Evolutionary conservation across 2,113 vertebrate genomes (phyloP), one percentile per base, ranked within the genome.

Genomic region (Madoqua kirkii): DNA sequence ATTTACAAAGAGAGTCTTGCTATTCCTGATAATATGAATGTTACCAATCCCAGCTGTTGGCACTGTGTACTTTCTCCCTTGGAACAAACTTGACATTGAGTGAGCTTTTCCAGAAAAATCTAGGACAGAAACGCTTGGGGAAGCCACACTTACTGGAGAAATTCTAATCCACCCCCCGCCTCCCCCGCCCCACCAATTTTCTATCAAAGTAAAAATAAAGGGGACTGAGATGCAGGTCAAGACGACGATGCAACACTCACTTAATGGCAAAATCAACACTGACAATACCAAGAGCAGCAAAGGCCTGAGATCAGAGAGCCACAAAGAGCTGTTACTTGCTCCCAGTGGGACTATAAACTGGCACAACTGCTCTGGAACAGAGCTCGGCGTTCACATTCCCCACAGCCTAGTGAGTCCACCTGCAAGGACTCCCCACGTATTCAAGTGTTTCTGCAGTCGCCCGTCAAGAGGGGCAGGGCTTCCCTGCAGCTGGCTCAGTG

Each of bases 151-250:
- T 31, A 54, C 43, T 25, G 43, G n/a, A 87, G 55, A 96, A 92
- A 87, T n/a, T 54, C 93, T 92, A 43, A 76, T 40, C 52, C 31
- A 86, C 13, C 16, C 5, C 11, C 71, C 5, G 36, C 19, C 40
- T 6, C 27, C 50, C 5, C 31, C 60, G n/a, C n/a, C 11, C 23
- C 0, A 25, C 10, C 57, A 59, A 52, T 79, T 96, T 92, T 67
- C 43, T 64, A 29, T 45, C 83, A 88, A 59, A 48, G n/a, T 91
- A 87, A 97, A 96, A 96, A 92, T 95, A 86, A 93, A n/a, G 19
- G 15, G 23, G 57, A 83, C 13, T 78, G 55, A 96, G 71, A 87
- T 31, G 29, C n/a, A 91, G 50, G 81, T 48, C 86, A 82, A 76
- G 43, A 87, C 36, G 33, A 48, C 6, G 23, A 84, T 13, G 67